Conservation (phyloP, 2,888 invertebrate species). For the Pseudoips prasinana region DNA sequence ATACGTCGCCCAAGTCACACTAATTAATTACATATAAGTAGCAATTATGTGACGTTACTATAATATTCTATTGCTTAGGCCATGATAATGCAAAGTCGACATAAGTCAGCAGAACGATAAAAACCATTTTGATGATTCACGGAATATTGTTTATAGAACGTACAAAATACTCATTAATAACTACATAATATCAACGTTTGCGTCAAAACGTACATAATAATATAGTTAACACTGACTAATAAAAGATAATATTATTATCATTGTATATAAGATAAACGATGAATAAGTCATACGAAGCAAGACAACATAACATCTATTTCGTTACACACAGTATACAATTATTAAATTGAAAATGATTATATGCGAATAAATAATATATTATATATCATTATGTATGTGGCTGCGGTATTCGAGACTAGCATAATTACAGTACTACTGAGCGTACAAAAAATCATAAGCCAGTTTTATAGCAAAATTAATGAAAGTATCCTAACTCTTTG, state of each 20-base stretch:
- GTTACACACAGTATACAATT: slow-evolving; percentile 38
- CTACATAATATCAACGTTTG: slow-evolving; percentile 43
- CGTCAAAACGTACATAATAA: slow-evolving; percentile 42
- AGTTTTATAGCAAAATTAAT: slow-evolving; percentile 43
- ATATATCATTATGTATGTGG: slow-evolving; percentile 50
- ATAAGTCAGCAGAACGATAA: slow-evolving; percentile 33
- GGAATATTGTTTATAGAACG: slow-evolving; percentile 29
- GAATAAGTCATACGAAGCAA: slow-evolving; percentile 49
- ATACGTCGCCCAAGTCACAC: too few species aligned
- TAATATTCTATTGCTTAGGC: slow-evolving; percentile 37
- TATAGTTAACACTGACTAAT: slow-evolving; percentile 45
- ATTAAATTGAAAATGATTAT: slow-evolving; percentile 45
- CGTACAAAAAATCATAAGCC: slow-evolving; percentile 48
- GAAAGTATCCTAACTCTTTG: slow-evolving; percentile 65
- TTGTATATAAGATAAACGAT: slow-evolving; percentile 48
- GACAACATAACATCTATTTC: slow-evolving; percentile 40
- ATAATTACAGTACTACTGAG: slow-evolving; percentile 56
- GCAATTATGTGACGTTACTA: too few species aligned
- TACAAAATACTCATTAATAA: slow-evolving; percentile 35
- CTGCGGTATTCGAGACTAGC: slow-evolving; percentile 70
- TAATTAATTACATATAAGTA: too few species aligned
- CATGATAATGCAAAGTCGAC: slow-evolving; percentile 38
- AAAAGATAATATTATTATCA: slow-evolving; percentile 38
- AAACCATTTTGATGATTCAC: slow-evolving; percentile 35
- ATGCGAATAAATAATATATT: slow-evolving; percentile 59